Evolutionary conservation across 2,797 vertebrate genomes (phyloP).

Genomic region (Lophotriccus pileatus): DNA sequence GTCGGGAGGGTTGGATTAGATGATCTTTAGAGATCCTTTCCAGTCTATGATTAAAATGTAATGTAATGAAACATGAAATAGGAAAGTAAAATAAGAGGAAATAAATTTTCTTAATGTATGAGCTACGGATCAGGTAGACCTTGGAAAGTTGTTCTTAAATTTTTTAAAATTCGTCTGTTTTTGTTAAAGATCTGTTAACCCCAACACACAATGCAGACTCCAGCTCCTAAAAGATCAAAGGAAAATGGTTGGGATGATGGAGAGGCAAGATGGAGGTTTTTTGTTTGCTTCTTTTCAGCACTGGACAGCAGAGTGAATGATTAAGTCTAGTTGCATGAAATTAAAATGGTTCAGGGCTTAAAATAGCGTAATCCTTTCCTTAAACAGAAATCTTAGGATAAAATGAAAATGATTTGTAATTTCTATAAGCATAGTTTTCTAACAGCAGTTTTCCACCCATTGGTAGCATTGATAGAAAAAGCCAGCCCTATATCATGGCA

Average conservation of each 20-base stretch:
- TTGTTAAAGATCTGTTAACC: neutral
- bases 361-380: neutral
- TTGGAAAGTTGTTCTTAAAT: neutral
- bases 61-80: neutral
- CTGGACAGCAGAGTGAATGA: conserved; percentile 17
- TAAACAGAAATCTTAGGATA: neutral
- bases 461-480: neutral
- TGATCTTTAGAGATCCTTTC: neutral
- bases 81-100: neutral
- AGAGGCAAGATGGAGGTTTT: neutral
- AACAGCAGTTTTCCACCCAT: neutral
- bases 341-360: neutral
- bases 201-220: fast-evolving
- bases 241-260: neutral
- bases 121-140: neutral
- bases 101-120: neutral
- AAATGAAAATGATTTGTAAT: neutral
- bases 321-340: neutral
- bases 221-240: neutral
- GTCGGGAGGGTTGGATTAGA: neutral
- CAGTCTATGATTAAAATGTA: neutral
- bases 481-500: neutral
- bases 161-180: neutral
- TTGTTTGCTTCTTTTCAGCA: conserved; percentile 20
- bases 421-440: neutral